A percentile compares a stretch with the other conserved stretches of the same genome.
phyloP scores from a whole-genome alignment of 2,888 invertebrate species.

The Melanotus villosus region DNA sequence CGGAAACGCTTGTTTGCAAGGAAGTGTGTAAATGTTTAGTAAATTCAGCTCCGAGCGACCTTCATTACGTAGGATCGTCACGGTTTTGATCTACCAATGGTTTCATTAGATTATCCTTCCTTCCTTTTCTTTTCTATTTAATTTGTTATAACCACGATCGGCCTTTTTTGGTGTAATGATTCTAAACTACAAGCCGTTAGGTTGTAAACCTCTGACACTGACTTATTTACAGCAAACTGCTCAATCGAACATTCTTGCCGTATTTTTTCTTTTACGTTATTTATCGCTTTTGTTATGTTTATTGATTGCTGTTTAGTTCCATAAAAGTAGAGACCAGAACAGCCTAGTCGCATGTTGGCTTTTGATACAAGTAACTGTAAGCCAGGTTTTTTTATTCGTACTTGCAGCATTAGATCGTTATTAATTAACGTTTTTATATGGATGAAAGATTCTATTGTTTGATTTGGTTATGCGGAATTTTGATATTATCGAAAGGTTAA shows the following conservation, averaged over 20 bases:
- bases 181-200: constrained; percentile 2
- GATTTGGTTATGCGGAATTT: too few species aligned
- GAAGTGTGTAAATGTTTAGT: constrained; percentile 34
- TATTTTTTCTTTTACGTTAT: background rate
- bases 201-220: background rate
- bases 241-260: background rate
- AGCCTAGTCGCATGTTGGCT: background rate
- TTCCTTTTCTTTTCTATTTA: constrained; percentile 17
- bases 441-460: too few species aligned
- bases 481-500: too few species aligned
- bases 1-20: constrained; percentile 32
- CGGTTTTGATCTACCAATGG: constrained; percentile 22
- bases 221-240: background rate
- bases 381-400: background rate
- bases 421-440: background rate
- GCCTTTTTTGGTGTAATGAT: constrained; percentile 19
- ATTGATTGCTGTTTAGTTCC: constrained; percentile 4
- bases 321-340: constrained; percentile 1
- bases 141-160: background rate
- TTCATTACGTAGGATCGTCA: constrained; percentile 25
- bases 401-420: background rate
- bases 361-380: background rate
- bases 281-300: constrained; percentile 3
- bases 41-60: constrained; percentile 23
- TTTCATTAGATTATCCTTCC: constrained; percentile 22